A percentile compares a stretch with the other conserved stretches of the same genome.
These are phyloP conservation scores for Mantis religiosa DNA, from an alignment of 2,888 invertebrate species.

Conservation along the genomic window DNA sequence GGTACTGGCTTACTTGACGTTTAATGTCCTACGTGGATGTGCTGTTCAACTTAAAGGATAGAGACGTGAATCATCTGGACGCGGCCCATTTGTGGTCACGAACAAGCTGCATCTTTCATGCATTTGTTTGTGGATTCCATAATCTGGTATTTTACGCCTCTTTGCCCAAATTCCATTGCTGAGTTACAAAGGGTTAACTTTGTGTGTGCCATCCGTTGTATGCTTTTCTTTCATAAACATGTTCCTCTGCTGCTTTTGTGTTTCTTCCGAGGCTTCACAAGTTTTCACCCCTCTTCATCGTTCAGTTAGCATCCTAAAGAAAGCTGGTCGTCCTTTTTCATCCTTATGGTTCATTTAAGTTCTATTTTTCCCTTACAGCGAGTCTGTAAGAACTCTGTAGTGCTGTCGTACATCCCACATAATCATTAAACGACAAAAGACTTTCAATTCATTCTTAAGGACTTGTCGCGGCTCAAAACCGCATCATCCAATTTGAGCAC, in stretches of 20 bases:
- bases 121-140: neutral
- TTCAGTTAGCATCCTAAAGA: neutral
- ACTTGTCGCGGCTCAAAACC: too few species aligned
- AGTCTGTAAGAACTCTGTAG: neutral
- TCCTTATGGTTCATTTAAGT: neutral
- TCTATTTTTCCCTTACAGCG: neutral
- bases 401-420: too few species aligned
- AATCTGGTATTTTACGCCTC: neutral
- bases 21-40: neutral
- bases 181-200: neutral
- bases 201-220: neutral
- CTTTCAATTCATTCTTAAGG: too few species aligned
- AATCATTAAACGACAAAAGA: too few species aligned
- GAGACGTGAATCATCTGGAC: neutral
- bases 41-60: neutral
- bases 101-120: neutral
- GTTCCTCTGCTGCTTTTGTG: neutral
- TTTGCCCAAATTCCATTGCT: neutral
- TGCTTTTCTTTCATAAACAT: neutral
- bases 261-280: neutral
- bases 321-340: neutral
- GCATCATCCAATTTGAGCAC: too few species aligned
- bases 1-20: neutral
- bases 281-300: too few species aligned
- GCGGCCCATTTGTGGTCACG: neutral